A percentile compares a stretch with the other conserved stretches of the same genome.
Conservation (phyloP, 2,797 vertebrate species). For the Coregonus ussuriensis region DNA sequence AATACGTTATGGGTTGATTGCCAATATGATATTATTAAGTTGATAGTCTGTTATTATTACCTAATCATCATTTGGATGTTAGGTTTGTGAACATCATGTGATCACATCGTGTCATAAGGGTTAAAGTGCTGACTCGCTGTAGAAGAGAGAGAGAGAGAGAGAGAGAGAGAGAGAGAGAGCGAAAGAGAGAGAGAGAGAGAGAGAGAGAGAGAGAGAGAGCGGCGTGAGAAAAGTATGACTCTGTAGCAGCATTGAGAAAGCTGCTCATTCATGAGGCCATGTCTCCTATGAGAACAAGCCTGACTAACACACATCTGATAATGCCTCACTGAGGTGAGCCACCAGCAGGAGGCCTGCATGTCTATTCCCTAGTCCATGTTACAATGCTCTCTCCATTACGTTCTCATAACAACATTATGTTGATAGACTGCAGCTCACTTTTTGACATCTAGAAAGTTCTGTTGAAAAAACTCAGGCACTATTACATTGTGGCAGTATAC, state of each 20-base stretch:
- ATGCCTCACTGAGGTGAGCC: neutral
- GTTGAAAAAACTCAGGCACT: neutral
- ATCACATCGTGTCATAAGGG: neutral
- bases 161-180: neutral
- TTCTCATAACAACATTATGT: neutral
- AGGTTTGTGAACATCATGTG: neutral
- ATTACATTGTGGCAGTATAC: neutral
- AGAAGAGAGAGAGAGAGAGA: too few species aligned
- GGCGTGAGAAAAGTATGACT: conserved; percentile 21
- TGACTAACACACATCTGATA: conserved; percentile 5
- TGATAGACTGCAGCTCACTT: neutral
- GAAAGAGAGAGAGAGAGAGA: neutral
- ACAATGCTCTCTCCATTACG: neutral
- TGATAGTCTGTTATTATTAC: neutral
- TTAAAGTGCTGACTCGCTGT: neutral
- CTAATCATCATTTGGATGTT: neutral
- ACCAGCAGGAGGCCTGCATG: neutral
- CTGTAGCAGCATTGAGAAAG: conserved; percentile 1
- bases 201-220: neutral
- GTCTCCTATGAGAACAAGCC: conserved; percentile 34
- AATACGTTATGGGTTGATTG: too few species aligned
- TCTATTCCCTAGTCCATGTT: neutral
- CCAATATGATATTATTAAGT: too few species aligned
- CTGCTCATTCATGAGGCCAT: conserved; percentile 17
- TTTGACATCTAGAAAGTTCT: neutral